Evolutionary conservation across 2,888 invertebrate genomes (phyloP).

Genomic region (Synergus itoensis): DNA sequence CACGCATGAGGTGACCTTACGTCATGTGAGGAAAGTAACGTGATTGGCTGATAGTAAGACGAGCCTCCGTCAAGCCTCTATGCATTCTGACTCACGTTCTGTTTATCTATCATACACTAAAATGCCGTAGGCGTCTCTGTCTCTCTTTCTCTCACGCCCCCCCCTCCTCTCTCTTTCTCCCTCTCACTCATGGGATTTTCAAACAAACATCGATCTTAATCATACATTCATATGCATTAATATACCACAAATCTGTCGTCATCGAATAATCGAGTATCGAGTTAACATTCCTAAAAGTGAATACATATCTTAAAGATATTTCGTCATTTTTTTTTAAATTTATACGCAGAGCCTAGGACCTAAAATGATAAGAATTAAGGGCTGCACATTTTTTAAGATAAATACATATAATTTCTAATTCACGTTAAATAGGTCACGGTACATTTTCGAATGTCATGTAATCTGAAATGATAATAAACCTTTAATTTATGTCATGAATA

Average conservation of each 20-base stretch:
- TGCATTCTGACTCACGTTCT: constrained; percentile 59
- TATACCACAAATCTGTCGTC: constrained; percentile 13
- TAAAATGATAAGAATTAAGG: neutral
- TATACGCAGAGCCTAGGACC: neutral
- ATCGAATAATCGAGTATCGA: neutral
- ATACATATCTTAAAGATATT: neutral
- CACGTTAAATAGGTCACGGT: neutral
- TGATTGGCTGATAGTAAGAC: constrained; percentile 66
- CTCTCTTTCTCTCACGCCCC: constrained; percentile 44
- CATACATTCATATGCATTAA: constrained; percentile 36
- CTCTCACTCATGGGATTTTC: constrained; percentile 29
- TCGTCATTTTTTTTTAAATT: neutral
- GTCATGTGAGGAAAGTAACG: constrained; percentile 58
- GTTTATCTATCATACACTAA: constrained; percentile 57
- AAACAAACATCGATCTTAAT: constrained; percentile 28
- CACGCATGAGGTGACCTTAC: constrained; percentile 62
- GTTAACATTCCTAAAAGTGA: neutral
- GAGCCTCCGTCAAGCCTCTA: constrained; percentile 70
- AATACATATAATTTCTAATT: neutral
- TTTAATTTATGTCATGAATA: neutral
- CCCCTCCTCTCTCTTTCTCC: constrained; percentile 16
- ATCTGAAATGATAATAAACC: neutral
- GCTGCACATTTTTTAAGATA: neutral
- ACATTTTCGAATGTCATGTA: neutral
- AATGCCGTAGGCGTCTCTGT: constrained; percentile 46